Percentiles rank a stretch among this genome's conserved stretches.
phyloP scores from a whole-genome alignment of 2,113 vertebrate genomes.

The Carlito syrichta region DNA sequence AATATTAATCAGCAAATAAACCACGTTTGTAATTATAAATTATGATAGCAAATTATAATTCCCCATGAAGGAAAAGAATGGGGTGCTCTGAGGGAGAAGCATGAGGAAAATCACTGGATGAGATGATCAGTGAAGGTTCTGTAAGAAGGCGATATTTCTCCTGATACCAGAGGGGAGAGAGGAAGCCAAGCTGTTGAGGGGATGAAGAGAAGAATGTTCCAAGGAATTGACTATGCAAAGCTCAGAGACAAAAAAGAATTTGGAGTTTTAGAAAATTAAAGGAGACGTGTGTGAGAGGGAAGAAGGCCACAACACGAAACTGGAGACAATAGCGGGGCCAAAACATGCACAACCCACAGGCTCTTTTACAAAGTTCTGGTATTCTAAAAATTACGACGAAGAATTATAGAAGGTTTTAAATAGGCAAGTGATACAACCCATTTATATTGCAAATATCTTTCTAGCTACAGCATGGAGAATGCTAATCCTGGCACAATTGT shows the following conservation, averaged over 20 bases:
- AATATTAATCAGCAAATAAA: neutral
- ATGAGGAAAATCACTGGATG: neutral
- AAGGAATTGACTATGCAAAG: neutral
- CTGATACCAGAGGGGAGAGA: neutral
- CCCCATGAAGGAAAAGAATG: neutral
- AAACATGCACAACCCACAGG: neutral
- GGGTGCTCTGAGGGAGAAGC: neutral
- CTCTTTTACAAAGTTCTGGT: neutral
- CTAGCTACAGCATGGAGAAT: neutral
- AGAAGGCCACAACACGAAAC: neutral
- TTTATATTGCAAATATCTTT: slow-evolving; percentile 14
- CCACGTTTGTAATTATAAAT: neutral
- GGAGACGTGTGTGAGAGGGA: neutral
- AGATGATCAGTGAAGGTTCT: neutral
- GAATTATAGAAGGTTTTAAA: slow-evolving; percentile 3
- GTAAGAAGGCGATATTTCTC: neutral
- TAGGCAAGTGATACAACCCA: neutral
- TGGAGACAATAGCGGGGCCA: neutral
- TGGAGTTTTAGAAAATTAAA: neutral
- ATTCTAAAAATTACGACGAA: neutral
- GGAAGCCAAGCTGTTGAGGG: neutral
- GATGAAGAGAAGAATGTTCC: neutral
- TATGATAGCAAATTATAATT: neutral
- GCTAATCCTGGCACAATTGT: neutral
- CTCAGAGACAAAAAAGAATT: neutral